Percentiles rank a stretch among this genome's conserved stretches.
Evolutionary conservation across 1,140 invertebrate genomes (phyloP).

Genomic region (roundworm (Caenorhabditis elegans)): DNA sequence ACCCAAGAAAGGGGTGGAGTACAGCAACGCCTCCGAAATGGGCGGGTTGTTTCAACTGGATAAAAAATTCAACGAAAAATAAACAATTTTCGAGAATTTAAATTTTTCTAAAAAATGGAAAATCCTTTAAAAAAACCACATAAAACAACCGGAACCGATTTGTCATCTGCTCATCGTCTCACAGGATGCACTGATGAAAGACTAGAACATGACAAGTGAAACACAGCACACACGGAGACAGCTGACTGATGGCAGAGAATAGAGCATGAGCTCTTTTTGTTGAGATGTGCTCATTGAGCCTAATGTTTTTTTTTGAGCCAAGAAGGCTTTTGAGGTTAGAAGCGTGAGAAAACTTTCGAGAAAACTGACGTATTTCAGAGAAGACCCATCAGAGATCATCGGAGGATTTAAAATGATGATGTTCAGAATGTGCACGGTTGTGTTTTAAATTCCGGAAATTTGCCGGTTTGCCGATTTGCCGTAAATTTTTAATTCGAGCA

Average conservation of each 20-base stretch:
- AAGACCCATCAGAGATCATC: background rate
- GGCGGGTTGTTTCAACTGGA: no score
- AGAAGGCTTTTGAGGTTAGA: background rate
- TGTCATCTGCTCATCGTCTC: background rate
- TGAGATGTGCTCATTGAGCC: constrained; percentile 21
- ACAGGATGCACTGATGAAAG: background rate
- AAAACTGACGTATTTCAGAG: background rate
- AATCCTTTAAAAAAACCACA: no score
- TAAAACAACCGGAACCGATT: background rate
- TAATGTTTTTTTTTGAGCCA: no score
- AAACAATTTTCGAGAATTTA: no score
- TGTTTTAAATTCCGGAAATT: no score
- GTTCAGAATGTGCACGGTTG: no score
- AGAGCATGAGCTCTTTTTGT: background rate
- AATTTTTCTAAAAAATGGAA: no score
- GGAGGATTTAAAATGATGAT: background rate
- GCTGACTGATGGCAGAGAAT: background rate
- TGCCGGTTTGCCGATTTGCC: no score
- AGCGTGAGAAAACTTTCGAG: background rate
- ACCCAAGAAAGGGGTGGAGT: no score
- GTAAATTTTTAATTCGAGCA: no score
- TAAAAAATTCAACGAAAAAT: no score
- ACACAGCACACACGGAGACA: background rate
- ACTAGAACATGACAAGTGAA: constrained; percentile 11
- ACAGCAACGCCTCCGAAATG: no score